Evolutionary conservation across 2,797 vertebrate species (phyloP), one percentile per base, ranked within the genome.

Genomic region (Potorous gilbertii): DNA sequence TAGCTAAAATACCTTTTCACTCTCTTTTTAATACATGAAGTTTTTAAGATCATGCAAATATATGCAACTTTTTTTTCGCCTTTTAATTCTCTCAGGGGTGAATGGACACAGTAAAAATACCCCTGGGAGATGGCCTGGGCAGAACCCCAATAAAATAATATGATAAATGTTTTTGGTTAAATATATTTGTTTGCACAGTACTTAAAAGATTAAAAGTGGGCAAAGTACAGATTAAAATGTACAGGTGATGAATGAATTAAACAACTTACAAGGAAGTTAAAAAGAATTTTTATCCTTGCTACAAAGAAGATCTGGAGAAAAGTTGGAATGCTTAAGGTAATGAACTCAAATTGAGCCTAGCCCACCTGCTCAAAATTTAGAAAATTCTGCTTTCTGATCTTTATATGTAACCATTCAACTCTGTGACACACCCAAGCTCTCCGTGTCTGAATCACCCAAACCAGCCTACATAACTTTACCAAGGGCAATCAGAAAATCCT

Each of bases 141-240:
- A 90, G 28, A 16, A 54, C 52, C 52, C 29, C 28, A 55, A 52
- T 90, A 55, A 55, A 90, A 90, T 40, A 50, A 40, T 50, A 34
- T 9, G 54, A 29, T 54, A 54, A 40, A 18, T 54, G 28, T 90
- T 90, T 90, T 96, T 95, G 54, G 55, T 91, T 96, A 94, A 96
- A 91, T 96, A 87, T 96, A 74, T 74, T 96, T 90, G 95, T 91
- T 97, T 96, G 94, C 89, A 95, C 5, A 96, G 93, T 55, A 95
- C 34, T 55, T 46, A 27, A 55, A 94, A 90, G 57, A 93, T 87
- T 91, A 56, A 81, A 50, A 91, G 93, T 96, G 93, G 93, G 66
- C 93, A 93, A 95, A 55, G 91, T 87, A 92, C 13, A 93, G 40
- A 66, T 90, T 94, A 93, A 93, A 28, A 74, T 54, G 94, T 81